Evolutionary conservation across 2,113 vertebrate species (phyloP).

Genomic region (Oryzias javanicus): DNA sequence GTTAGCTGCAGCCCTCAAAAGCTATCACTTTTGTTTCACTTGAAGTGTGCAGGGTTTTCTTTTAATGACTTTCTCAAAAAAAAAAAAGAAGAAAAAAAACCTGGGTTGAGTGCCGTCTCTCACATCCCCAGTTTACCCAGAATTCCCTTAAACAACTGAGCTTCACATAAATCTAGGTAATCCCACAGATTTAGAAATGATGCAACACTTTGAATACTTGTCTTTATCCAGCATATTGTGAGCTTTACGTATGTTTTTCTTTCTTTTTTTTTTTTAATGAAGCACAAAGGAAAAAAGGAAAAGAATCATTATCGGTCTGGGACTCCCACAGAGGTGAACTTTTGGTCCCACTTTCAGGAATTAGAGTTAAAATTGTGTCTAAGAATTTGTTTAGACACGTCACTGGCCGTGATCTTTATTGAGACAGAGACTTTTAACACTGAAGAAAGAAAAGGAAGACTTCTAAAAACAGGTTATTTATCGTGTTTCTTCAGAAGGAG

Average conservation of each 20-base stretch:
- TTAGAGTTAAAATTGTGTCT: constrained; percentile 9
- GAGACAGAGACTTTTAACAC: too few species aligned
- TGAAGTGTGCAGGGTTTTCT: constrained; percentile 1
- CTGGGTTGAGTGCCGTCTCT: background rate
- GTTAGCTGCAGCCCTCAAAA: constrained; percentile 20
- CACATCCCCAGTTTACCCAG: constrained; percentile 9
- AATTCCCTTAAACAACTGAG: constrained; percentile 15
- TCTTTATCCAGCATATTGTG: constrained; percentile 19
- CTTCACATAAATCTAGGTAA: constrained; percentile 32
- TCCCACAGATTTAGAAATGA: constrained; percentile 37
- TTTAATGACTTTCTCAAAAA: constrained; percentile 20
- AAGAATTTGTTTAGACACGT: too few species aligned
- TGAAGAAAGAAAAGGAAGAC: too few species aligned
- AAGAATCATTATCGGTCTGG: constrained; percentile 24
- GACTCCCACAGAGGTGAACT: constrained; percentile 32
- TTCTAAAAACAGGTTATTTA: too few species aligned
- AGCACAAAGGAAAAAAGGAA: constrained; percentile 16
- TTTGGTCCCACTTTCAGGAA: constrained; percentile 32
- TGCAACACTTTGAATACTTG: constrained; percentile 25
- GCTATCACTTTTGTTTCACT: constrained; percentile 26
- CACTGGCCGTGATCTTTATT: too few species aligned
- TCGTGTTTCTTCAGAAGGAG: too few species aligned
- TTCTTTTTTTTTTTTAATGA: constrained; percentile 5
- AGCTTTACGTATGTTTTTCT: constrained; percentile 1
- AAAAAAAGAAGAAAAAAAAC: background rate